phyloP scores from a whole-genome alignment of 2,113 vertebrate species.

The Muntiacus reevesi region DNA sequence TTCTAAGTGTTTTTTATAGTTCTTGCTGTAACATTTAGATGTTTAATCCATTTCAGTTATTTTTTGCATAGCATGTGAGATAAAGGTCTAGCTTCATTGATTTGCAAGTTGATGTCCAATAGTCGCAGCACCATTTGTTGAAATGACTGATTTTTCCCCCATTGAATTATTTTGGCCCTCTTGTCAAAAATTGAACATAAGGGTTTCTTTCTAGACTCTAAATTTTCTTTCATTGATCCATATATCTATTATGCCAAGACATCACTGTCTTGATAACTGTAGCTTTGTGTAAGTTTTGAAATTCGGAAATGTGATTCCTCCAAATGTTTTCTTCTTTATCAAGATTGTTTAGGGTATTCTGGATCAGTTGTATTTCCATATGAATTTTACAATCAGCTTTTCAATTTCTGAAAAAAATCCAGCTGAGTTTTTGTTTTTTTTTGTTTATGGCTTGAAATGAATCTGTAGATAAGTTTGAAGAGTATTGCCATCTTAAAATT shows the following conservation, averaged over 20 bases:
- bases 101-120: background rate
- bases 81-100: background rate
- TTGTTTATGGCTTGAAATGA: background rate
- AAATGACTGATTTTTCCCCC: background rate
- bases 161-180: background rate
- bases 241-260: background rate
- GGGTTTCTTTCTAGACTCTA: background rate
- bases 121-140: background rate
- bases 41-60: background rate
- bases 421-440: background rate
- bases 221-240: background rate
- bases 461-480: background rate
- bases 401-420: background rate
- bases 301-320: background rate
- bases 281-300: background rate
- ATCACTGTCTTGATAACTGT: background rate
- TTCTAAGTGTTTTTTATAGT: background rate
- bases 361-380: background rate
- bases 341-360: background rate
- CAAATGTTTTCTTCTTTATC: background rate
- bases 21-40: background rate
- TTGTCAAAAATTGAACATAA: background rate
- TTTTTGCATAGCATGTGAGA: background rate
- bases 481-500: background rate
- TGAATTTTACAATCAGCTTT: constrained; percentile 15